phyloP scores from a whole-genome alignment of 2,888 invertebrate species.

The Tetropium fuscum region DNA sequence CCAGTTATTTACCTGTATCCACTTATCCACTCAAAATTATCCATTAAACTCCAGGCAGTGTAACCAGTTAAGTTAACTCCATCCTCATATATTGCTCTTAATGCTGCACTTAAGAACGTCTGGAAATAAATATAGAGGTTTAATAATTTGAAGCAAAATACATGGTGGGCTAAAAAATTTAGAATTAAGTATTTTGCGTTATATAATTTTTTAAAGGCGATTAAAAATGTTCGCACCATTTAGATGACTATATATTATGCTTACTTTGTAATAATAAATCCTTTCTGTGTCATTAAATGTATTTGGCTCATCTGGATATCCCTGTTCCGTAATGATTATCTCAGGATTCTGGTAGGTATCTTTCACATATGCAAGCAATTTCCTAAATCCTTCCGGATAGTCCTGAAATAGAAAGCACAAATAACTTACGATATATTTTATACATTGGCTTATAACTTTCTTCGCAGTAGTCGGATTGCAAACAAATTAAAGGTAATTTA shows the following conservation, averaged over 20 bases:
- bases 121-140: neutral
- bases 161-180: too few relatives aligned
- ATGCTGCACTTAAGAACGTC: neutral
- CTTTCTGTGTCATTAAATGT: slow-evolving; percentile 31
- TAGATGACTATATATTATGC: neutral
- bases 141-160: too few relatives aligned
- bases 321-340: slow-evolving; percentile 70
- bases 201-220: neutral
- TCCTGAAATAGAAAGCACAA: slow-evolving; percentile 23
- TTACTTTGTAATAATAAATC: slow-evolving; percentile 36
- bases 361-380: slow-evolving; percentile 64
- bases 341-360: slow-evolving; percentile 64
- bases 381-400: slow-evolving; percentile 64
- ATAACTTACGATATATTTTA: too few relatives aligned
- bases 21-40: slow-evolving; percentile 9
- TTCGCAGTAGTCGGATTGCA: too few relatives aligned
- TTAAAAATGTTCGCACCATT: neutral
- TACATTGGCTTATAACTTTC: too few relatives aligned
- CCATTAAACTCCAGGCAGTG: slow-evolving; percentile 8
- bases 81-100: slow-evolving; percentile 9
- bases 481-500: too few relatives aligned
- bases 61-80: slow-evolving; percentile 1
- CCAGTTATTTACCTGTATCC: slow-evolving; percentile 1
- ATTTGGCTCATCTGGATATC: slow-evolving; percentile 63
- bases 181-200: neutral